Conservation (phyloP, 1,140 invertebrate species). For the Ctenoplectra terminalis region DNA sequence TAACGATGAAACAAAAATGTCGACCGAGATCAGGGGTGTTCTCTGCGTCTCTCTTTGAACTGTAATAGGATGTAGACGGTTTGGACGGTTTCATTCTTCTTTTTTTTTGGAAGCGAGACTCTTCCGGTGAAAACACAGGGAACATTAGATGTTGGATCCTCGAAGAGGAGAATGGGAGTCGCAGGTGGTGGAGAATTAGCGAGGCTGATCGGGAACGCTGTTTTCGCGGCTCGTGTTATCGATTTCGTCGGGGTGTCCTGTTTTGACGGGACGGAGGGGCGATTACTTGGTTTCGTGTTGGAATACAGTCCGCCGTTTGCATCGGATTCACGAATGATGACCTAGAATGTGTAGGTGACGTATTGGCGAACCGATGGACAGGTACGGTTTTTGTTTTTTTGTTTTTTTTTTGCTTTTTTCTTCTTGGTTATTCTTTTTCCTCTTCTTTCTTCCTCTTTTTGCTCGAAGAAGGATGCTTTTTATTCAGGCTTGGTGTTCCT, state of each 20-base stretch:
- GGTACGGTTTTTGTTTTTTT: not conserved
- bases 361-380: not conserved
- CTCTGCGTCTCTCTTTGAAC: too few species aligned
- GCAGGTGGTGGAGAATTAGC: not conserved
- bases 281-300: not conserved
- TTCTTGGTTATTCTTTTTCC: not conserved
- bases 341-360: conserved; percentile 20
- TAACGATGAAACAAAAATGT: too few species aligned
- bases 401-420: too few species aligned
- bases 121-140: too few species aligned
- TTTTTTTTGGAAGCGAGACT: too few species aligned
- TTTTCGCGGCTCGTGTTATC: conserved; percentile 21
- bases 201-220: not conserved
- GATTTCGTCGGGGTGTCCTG: conserved; percentile 33
- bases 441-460: not conserved
- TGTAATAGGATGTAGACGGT: too few species aligned
- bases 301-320: not conserved
- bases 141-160: not conserved
- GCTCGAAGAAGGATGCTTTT: too few species aligned
- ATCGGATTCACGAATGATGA: not conserved
- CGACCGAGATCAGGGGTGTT: too few species aligned
- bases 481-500: too few species aligned
- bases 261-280: conserved; percentile 2
- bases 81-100: too few species aligned
- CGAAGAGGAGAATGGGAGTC: not conserved